Evolutionary conservation across 2,797 vertebrate genomes (phyloP).

Genomic region (Enteromius viviparus): DNA sequence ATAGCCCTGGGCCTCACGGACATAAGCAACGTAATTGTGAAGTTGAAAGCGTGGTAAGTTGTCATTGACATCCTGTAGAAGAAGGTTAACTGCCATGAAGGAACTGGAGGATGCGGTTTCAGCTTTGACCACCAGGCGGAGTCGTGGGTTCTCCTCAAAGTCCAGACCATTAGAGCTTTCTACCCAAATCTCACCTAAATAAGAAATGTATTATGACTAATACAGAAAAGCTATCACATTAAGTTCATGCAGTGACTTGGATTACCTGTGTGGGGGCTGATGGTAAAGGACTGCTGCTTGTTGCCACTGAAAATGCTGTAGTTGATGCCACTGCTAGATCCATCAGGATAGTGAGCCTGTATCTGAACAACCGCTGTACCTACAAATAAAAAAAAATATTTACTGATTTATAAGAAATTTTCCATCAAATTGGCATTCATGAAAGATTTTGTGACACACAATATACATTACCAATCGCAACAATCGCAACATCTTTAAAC

Average conservation of each 20-base stretch:
- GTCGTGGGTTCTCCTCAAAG: constrained; percentile 84
- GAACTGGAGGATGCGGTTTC: constrained; percentile 85
- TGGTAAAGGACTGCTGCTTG: constrained; percentile 83
- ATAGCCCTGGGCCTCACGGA: constrained; percentile 91
- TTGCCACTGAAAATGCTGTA: constrained; percentile 97
- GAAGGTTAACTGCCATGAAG: constrained; percentile 89
- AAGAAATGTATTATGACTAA: background rate
- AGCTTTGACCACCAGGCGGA: constrained; percentile 91
- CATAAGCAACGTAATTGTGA: constrained; percentile 91
- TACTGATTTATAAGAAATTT: background rate
- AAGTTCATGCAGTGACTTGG: background rate
- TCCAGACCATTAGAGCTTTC: constrained; percentile 81
- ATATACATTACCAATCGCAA: background rate
- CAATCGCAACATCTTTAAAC: background rate
- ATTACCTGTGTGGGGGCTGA: constrained; percentile 88
- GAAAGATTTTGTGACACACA: background rate
- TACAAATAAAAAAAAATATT: constrained; percentile 58
- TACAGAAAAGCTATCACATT: background rate
- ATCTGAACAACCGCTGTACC: constrained; percentile 86
- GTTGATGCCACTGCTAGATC: constrained; percentile 83
- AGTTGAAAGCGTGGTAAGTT: constrained; percentile 93
- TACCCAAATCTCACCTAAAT: constrained; percentile 85
- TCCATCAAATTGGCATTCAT: background rate
- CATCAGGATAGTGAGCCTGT: constrained; percentile 84
- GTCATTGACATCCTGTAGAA: constrained; percentile 94